A percentile compares a stretch with the other conserved stretches of the same genome.
phyloP scores from a whole-genome alignment of 1,140 invertebrate species.

The Brachionus calyciflorus region DNA sequence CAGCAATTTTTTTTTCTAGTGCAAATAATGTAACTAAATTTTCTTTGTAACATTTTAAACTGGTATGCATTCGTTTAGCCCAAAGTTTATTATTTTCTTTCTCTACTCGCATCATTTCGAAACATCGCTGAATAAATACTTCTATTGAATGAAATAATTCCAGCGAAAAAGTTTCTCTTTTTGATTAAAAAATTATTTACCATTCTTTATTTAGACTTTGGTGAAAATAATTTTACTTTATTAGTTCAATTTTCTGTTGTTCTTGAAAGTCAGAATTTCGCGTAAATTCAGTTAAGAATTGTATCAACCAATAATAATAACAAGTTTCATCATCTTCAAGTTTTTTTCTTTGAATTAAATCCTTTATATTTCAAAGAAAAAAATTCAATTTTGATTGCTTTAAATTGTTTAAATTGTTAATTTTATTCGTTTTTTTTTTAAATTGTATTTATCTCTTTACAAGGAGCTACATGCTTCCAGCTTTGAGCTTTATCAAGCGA shows the following conservation, averaged over 20 bases:
- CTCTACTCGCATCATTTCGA: slow-evolving; percentile 43
- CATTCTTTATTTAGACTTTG: not conserved
- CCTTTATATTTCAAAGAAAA: too few relatives aligned
- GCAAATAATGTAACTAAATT: slow-evolving; percentile 16
- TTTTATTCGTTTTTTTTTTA: too few relatives aligned
- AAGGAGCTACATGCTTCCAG: too few relatives aligned
- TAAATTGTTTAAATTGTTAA: too few relatives aligned
- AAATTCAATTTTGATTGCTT: too few relatives aligned
- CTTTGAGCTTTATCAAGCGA: too few relatives aligned
- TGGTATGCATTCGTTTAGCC: slow-evolving; percentile 34
- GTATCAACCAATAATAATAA: slow-evolving; percentile 22
- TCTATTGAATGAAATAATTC: slow-evolving; percentile 46
- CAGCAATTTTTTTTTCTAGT: slow-evolving; percentile 15
- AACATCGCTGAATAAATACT: slow-evolving; percentile 36
- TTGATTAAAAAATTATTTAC: not conserved
- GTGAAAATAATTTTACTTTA: not conserved
- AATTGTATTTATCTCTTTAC: too few relatives aligned
- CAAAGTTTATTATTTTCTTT: slow-evolving; percentile 33
- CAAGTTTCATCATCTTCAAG: slow-evolving; percentile 35
- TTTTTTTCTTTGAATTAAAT: slow-evolving; percentile 32
- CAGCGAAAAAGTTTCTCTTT: slow-evolving; percentile 25
- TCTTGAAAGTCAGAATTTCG: slow-evolving; percentile 15
- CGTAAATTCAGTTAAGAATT: slow-evolving; percentile 31
- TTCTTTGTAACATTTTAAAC: slow-evolving; percentile 45
- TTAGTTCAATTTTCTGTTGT: slow-evolving; percentile 32